Conservation (phyloP, 2,113 vertebrate species). For the Passer domesticus region DNA sequence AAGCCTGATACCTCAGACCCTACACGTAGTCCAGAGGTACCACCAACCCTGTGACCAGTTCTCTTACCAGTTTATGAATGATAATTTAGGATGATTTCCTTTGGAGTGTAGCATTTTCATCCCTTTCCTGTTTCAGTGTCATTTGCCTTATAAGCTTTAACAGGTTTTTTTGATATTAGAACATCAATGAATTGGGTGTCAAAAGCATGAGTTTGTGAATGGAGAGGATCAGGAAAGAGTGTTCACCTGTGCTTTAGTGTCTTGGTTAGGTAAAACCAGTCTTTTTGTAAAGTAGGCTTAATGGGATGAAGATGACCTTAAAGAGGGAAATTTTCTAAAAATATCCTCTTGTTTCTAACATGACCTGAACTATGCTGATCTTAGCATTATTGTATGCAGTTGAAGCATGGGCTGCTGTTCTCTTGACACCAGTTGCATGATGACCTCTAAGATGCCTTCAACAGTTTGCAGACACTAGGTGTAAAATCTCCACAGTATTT, state of each 20-base stretch:
- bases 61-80: background rate
- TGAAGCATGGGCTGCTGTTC: background rate
- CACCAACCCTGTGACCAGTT: background rate
- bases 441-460: background rate
- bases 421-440: background rate
- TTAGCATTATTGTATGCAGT: background rate
- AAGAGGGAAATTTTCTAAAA: background rate
- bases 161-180: background rate
- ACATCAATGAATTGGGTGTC: background rate
- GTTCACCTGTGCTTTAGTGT: background rate
- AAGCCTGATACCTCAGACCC: background rate
- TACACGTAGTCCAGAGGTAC: background rate
- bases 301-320: background rate
- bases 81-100: background rate
- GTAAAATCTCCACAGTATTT: background rate
- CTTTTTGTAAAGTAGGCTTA: background rate
- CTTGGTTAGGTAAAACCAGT: background rate
- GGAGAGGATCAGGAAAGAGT: background rate
- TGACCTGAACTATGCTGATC: background rate
- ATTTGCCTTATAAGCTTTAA: background rate
- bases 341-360: background rate
- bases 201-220: background rate
- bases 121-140: background rate
- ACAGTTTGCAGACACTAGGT: background rate
- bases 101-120: background rate